Evolutionary conservation across 1,140 invertebrate species (phyloP).

Genomic region (Plectrocnemia conspersa): DNA sequence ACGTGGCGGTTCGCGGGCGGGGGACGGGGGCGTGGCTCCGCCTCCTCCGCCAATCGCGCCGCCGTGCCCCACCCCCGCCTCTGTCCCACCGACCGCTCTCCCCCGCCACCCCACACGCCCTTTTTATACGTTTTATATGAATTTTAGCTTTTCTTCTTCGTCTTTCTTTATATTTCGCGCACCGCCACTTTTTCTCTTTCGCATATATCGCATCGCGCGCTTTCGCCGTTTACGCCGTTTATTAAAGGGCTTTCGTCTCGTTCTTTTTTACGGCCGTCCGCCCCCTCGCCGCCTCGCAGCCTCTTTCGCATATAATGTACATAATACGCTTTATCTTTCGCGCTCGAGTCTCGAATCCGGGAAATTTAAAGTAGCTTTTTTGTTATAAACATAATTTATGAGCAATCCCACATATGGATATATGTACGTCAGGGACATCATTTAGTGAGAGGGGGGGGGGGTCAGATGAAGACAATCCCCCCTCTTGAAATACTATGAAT

Average conservation of each 20-base stretch:
- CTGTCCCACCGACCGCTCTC: conserved; percentile 11
- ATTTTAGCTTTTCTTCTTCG: conserved; percentile 31
- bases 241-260: conserved; percentile 32
- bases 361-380: too few relatives aligned
- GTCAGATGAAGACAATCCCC: too few relatives aligned
- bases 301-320: conserved; percentile 28
- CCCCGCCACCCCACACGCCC: conserved; percentile 7
- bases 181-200: conserved; percentile 27
- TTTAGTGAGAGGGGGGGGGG: too few relatives aligned
- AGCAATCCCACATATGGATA: too few relatives aligned
- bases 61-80: conserved; percentile 7
- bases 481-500: too few relatives aligned
- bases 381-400: too few relatives aligned
- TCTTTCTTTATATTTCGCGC: conserved; percentile 28
- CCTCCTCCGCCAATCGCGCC: conserved; percentile 8
- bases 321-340: conserved; percentile 19
- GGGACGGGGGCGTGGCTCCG: conserved; percentile 21
- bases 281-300: conserved; percentile 12
- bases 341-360: too few relatives aligned
- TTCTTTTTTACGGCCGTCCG: conserved; percentile 26
- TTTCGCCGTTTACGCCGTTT: conserved; percentile 25
- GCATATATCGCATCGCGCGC: conserved; percentile 26
- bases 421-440: too few relatives aligned
- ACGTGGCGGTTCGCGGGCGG: conserved; percentile 17
- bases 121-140: conserved; percentile 33